Conservation (phyloP, 2,888 invertebrate genomes). For the Petrolisthes cinctipes region DNA sequence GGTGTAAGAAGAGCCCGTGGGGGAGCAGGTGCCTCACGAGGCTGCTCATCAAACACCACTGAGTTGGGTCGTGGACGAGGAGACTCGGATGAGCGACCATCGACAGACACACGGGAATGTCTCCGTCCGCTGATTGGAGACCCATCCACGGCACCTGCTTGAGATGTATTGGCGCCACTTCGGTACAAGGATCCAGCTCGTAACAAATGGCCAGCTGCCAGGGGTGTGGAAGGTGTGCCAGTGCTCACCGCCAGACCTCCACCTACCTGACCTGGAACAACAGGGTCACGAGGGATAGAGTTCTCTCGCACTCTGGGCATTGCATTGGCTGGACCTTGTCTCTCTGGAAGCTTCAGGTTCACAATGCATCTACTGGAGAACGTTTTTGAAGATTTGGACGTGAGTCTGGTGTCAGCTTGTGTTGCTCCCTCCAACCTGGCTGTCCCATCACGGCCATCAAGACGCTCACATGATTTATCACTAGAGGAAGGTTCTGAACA, state of each 20-base stretch:
- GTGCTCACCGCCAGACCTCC: slow-evolving; percentile 36
- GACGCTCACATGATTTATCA: slow-evolving; percentile 53
- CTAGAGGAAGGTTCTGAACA: slow-evolving; percentile 58
- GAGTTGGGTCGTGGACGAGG: slow-evolving; percentile 60
- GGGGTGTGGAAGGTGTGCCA: slow-evolving; percentile 34
- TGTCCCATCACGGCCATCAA: slow-evolving; percentile 35
- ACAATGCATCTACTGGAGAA: slow-evolving; percentile 63
- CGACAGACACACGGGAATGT: slow-evolving; percentile 37
- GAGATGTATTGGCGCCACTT: slow-evolving; percentile 36
- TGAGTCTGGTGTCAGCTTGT: slow-evolving; percentile 29
- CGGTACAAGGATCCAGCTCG: slow-evolving; percentile 60
- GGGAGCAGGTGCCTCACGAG: slow-evolving; percentile 48
- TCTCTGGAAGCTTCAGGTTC: slow-evolving; percentile 61
- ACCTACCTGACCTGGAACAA: slow-evolving; percentile 26
- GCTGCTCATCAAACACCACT: slow-evolving; percentile 63
- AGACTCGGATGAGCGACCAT: slow-evolving; percentile 48
- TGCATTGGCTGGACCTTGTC: slow-evolving; percentile 41
- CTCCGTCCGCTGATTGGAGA: slow-evolving; percentile 40
- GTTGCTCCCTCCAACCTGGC: not conserved
- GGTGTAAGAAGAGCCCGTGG: slow-evolving; percentile 49
- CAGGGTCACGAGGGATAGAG: slow-evolving; percentile 30
- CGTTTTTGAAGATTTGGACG: slow-evolving; percentile 57
- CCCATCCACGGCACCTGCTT: slow-evolving; percentile 21
- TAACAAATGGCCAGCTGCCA: slow-evolving; percentile 59
- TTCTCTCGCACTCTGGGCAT: slow-evolving; percentile 44